Base-by-base conservation (phyloP, 2,888 invertebrate species). In the Lasius platythorax region DNA sequence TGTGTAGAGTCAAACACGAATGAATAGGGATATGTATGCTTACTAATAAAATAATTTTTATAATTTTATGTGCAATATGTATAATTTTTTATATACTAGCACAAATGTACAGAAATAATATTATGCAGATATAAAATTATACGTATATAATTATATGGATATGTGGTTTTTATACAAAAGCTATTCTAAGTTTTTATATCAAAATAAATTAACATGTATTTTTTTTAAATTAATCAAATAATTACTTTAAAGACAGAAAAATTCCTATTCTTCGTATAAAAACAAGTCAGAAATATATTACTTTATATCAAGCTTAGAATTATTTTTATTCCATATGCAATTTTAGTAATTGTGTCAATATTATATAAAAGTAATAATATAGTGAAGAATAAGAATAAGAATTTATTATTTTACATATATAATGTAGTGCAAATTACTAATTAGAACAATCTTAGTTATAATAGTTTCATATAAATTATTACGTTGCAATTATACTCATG, bases 1-100 rank as follows among this genome's bases (percentile, higher is more conserved):
- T 98, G 81, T 96, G 96, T 82, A 96, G 99, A 92, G 98, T 99
- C 73, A 96, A 96, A 90, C 97, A 98, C 93, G 95, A 92, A 87
- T 90, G 53, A 89, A 61, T 70, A 37, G 23, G n/a, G 6, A 18
- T 43, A 70, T 11, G 15, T 67, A n/a, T 15, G 37, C 74, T 76
- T 82, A 53, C 74, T 61, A 87, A 72, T 88, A 72, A 87, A 82
- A 53, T 72, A 81, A 61, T 88, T 90, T 23, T 86, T 85, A 73
- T 88, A 88, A 90, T 85, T 89, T 88, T 82, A 58, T 56, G 18
- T 53, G 5, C n/a, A 53, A 50, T 6, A 8, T 68, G 8, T 56
- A 75, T 61, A 76, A 76, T n/a, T 23, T n/a, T n/a, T 23, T 66
- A 66, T 8, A 53, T 3, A 43, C 23, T 23, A 68, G 11, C 61